Evolutionary conservation across 1,140 invertebrate genomes (phyloP).

Genomic region (Eupristina koningsbergeri): DNA sequence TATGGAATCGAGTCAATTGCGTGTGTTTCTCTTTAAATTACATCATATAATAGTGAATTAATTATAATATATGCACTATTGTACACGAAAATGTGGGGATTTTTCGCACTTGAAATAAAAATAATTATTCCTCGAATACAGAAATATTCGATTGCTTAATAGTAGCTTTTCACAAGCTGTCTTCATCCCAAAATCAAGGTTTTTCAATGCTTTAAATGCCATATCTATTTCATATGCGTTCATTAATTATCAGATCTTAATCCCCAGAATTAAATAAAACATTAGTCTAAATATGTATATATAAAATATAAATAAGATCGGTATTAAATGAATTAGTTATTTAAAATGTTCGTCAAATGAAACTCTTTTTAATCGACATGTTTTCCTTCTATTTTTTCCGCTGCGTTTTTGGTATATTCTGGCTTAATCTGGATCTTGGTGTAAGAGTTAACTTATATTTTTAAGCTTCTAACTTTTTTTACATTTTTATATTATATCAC

Average conservation of each 20-base stretch:
- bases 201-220: conserved; percentile 30
- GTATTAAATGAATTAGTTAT: neutral
- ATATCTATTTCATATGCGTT: conserved; percentile 12
- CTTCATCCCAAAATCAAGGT: conserved; percentile 9
- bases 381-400: conserved; percentile 74
- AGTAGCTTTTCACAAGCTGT: conserved; percentile 4
- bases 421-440: conserved; percentile 74
- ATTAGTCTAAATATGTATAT: neutral
- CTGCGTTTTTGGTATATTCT: conserved; percentile 73
- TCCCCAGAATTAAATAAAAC: conserved; percentile 29
- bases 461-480: conserved; percentile 69
- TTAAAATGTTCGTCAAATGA: neutral
- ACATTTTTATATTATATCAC: conserved; percentile 61
- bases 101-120: conserved; percentile 19
- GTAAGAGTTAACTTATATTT: conserved; percentile 73
- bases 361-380: conserved; percentile 70
- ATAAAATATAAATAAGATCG: neutral
- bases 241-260: conserved; percentile 22
- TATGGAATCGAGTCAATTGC: neutral
- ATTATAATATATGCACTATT: conserved; percentile 1
- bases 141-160: conserved; percentile 15
- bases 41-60: neutral
- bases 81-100: neutral
- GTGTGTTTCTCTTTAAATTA: neutral
- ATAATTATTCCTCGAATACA: neutral